Evolutionary conservation across 2,113 vertebrate species (phyloP).

Genomic region (Pimephales promelas): DNA sequence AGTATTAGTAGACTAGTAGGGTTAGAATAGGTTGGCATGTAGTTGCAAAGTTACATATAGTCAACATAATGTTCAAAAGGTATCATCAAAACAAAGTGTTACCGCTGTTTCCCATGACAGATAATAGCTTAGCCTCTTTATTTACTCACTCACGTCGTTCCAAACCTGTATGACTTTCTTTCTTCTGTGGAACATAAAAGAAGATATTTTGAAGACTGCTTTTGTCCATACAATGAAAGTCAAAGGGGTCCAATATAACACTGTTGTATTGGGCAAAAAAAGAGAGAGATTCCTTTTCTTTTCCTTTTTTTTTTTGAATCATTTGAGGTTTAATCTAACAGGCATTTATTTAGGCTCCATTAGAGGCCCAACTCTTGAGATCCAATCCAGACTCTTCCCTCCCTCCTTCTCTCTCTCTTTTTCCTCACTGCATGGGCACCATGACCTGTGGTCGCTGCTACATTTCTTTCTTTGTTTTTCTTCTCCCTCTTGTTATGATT

Average conservation of each 20-base stretch:
- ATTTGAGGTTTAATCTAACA: not conserved
- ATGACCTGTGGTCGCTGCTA: constrained; percentile 77
- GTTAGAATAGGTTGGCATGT: too few relatives aligned
- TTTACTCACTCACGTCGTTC: not conserved
- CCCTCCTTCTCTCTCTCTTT: constrained; percentile 70
- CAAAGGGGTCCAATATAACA: not conserved
- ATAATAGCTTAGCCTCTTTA: not conserved
- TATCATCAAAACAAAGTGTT: too few relatives aligned
- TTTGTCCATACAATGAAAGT: not conserved
- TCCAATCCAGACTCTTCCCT: constrained; percentile 72
- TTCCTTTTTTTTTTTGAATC: not conserved
- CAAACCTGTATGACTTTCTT: not conserved
- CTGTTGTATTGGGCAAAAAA: not conserved
- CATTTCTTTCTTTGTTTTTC: constrained; percentile 63
- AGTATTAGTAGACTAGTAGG: too few relatives aligned
- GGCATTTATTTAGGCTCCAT: constrained; percentile 75
- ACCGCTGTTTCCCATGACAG: not conserved
- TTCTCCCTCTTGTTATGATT: constrained; percentile 42
- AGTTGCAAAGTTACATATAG: too few relatives aligned
- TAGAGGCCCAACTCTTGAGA: constrained; percentile 78
- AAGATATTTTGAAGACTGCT: not conserved
- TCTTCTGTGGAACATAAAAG: not conserved
- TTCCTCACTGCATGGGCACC: constrained; percentile 79
- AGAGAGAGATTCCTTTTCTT: not conserved
- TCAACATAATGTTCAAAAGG: too few relatives aligned